Conservation (phyloP, 2,113 vertebrate genomes). For the Peromyscus polionotus region DNA sequence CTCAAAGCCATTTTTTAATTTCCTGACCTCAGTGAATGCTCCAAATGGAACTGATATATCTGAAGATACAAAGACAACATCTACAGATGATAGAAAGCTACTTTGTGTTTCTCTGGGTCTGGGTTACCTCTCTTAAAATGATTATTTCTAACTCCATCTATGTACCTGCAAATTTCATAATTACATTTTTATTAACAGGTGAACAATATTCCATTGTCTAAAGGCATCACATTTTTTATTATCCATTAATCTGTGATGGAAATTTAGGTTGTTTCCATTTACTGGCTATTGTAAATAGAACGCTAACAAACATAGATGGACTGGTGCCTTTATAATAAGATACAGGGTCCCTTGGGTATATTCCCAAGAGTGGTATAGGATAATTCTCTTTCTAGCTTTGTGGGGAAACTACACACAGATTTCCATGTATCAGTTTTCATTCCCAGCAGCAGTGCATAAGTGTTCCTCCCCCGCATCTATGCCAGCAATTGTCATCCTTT, state of each 20-base stretch:
- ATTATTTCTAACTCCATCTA: background rate
- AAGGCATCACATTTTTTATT: background rate
- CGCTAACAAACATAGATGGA: too few relatives aligned
- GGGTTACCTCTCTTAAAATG: background rate
- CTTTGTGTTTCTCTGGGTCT: background rate
- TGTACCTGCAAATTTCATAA: too few relatives aligned
- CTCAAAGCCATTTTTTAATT: background rate
- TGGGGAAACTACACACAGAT: background rate
- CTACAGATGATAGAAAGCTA: background rate
- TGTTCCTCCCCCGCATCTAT: fast-evolving
- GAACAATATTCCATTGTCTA: background rate
- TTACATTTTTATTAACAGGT: background rate
- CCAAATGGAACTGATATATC: too few relatives aligned
- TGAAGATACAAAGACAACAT: background rate
- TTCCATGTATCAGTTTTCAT: background rate
- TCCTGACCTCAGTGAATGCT: too few relatives aligned
- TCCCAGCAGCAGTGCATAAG: background rate
- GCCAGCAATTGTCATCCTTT: background rate
- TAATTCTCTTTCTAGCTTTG: background rate
- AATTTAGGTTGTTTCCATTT: background rate
- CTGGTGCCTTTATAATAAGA: background rate
- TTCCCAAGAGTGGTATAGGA: background rate
- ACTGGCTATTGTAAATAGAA: background rate
- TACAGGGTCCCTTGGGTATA: background rate
- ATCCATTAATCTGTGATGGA: background rate